Evolutionary conservation across 1,140 invertebrate species (phyloP), one percentile per base, ranked within the genome.

Genomic region (Dryas iulia): DNA sequence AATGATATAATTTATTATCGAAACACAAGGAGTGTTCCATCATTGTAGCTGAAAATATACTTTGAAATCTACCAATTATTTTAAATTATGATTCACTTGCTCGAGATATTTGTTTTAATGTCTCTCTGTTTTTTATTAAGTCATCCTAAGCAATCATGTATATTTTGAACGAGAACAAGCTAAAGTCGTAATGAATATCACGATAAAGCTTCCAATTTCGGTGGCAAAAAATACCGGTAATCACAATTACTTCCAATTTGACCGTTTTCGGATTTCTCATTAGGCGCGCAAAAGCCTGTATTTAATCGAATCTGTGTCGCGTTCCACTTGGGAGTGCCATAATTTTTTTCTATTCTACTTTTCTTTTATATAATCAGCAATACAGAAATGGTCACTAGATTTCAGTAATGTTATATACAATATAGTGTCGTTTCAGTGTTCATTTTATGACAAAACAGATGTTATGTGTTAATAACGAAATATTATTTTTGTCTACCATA

Each of bases 241-340:
- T 57, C 31, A 65, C 67, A 67, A 75, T 75, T 66, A 70, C 59
- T 63, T 65, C 35, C 70, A 72, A 75, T 72, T 70, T 68, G 73
- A 72, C 73, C 70, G 73, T 71, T 74, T 69, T 72, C 70, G 68
- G 66, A 60, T 57, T 72, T 72, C 71, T 75, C 73, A 72, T 75
- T 75, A 69, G 60, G 58, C 66, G 14, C n/a, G 39, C 59, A 54
- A 57, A 73, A 68, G 72, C 33, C 67, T 70, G 72, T 66, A 62
- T 69, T 70, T 70, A 67, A 73, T 73, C 56, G 60, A 73, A 67
- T 73, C 65, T 67, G 72, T 73, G 72, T 61, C 65, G 53, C 59
- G 68, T 60, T 57, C 72, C 60, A 70, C 68, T 70, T 73, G 54
- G 56, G 57, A 52, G 39, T 60, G 47, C 47, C 47, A 39, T 59